Evolutionary conservation across 1,140 invertebrate genomes (phyloP), one percentile per base, ranked within the genome.

Genomic region (Panagrolaimus sp.): DNA sequence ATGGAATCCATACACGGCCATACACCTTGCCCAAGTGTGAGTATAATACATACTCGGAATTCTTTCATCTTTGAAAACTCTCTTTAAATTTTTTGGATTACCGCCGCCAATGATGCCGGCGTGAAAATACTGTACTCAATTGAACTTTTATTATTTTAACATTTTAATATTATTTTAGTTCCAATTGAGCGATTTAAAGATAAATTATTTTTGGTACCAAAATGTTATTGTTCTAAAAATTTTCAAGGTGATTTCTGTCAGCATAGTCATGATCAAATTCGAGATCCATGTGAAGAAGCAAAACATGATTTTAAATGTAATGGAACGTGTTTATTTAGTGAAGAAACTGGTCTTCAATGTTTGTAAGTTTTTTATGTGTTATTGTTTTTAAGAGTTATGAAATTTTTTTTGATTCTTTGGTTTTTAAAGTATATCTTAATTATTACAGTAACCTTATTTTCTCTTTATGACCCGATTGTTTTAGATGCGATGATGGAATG

Each of bases 211-310:
- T 43, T 71, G 7, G 44, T 71, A n/a, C 72, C 72, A 63, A 71
- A 72, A 48, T 73, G 72, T 65, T 12, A 71, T 32, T 73, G 72
- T 32, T 32, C 43, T 9, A 15, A 45, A 1, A 26, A 28, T 17
- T 73, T 58, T 48, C 65, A 73, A 44, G 72, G 72, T 24, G 38
- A 68, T 43, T 71, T 73, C 15, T 73, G 72, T 52, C 70, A 73
- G 46, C 47, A 63, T 24, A n/a, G 2, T 38, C 7, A 38, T 38
- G 7, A 38, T 7, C 2, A 21, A 43, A 12, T 62, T 32, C 38
- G 47, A 24, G 69, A 68, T 14, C 63, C 65, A 46, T 73, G 71
- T 48, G 72, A 73, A 24, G 44, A 65, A 65, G 24, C 44, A 15
- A 21, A 21, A 38, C 14, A 65, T 14, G 63, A 43, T 14, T 24